Conservation (phyloP, 2,888 invertebrate species). For the Hecatera dysodea region DNA sequence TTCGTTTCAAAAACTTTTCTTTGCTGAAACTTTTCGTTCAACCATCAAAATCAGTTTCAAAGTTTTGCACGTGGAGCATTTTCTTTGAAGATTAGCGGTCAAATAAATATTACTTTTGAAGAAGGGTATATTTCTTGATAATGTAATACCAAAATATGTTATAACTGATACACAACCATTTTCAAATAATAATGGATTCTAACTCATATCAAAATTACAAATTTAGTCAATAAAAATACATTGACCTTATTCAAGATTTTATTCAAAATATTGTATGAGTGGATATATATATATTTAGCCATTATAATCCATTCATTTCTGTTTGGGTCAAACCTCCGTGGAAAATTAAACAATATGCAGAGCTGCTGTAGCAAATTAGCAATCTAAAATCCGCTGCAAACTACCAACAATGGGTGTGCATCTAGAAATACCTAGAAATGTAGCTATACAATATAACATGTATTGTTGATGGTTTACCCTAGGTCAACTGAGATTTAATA, state of each 20-base stretch:
- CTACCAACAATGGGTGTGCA: slow-evolving; percentile 50
- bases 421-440: slow-evolving; percentile 28
- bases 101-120: slow-evolving; percentile 8
- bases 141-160: no score
- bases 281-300: background rate
- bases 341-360: slow-evolving; percentile 52
- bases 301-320: slow-evolving; percentile 2
- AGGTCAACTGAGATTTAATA: slow-evolving; percentile 8
- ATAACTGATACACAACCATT: slow-evolving; percentile 2
- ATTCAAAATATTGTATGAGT: background rate
- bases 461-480: slow-evolving; percentile 13
- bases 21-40: slow-evolving; percentile 2
- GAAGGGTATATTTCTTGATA: slow-evolving; percentile 12
- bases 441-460: slow-evolving; percentile 33
- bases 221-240: background rate
- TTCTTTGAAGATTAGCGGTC: slow-evolving; percentile 12
- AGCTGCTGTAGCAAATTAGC: slow-evolving; percentile 56
- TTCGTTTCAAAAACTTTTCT: slow-evolving; percentile 20
- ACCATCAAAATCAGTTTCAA: slow-evolving; percentile 17
- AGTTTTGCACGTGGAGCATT: slow-evolving; percentile 25
- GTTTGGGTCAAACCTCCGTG: slow-evolving; percentile 21
- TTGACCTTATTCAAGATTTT: background rate
- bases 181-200: background rate
- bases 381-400: slow-evolving; percentile 54
- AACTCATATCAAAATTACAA: background rate